phyloP scores from a whole-genome alignment of 2,113 vertebrate genomes.

The Felis chaus region DNA sequence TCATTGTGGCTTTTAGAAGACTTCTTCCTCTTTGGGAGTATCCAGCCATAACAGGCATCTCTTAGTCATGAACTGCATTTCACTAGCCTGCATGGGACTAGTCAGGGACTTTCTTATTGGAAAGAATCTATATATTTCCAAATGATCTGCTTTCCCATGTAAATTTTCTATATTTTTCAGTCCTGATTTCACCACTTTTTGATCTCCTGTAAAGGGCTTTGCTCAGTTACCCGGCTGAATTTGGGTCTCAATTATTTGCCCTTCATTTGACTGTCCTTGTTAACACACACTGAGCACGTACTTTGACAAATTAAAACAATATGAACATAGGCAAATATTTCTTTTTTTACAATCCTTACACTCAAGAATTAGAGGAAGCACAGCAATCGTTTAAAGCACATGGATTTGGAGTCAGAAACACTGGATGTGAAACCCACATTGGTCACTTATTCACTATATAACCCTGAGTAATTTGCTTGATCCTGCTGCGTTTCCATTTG shows the following conservation, averaged over 20 bases:
- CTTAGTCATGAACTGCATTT: neutral
- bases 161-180: neutral
- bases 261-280: neutral
- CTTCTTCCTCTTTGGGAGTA: neutral
- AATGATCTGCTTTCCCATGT: neutral
- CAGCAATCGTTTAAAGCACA: neutral
- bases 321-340: neutral
- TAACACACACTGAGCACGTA: neutral
- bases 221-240: neutral
- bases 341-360: neutral
- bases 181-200: neutral
- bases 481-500: neutral
- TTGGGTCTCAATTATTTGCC: neutral
- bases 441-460: neutral
- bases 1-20: neutral
- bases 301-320: neutral
- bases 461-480: fast-evolving
- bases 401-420: neutral
- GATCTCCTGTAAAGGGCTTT: neutral
- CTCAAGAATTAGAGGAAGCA: neutral
- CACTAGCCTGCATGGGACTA: neutral
- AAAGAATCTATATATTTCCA: neutral
- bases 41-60: neutral
- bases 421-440: neutral
- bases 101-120: neutral